Percentiles rank a stretch among this genome's conserved stretches.
Evolutionary conservation across 1,140 invertebrate genomes (phyloP).

Genomic region (Ditylenchus dipsaci): DNA sequence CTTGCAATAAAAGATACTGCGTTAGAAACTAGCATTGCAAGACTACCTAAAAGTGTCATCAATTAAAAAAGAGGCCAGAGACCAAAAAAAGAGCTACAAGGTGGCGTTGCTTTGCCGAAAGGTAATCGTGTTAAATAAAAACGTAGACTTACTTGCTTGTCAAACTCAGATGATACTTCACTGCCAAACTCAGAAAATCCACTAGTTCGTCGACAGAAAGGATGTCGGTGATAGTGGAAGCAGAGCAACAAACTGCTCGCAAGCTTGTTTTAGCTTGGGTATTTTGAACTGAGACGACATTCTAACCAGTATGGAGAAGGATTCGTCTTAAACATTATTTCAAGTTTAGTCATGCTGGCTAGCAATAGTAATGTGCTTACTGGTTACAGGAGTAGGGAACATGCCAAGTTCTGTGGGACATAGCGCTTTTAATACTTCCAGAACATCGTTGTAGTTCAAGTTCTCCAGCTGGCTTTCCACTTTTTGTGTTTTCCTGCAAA

Average conservation of each 20-base stretch:
- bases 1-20: no score
- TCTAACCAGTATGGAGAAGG: conserved; percentile 17
- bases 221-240: conserved; percentile 8
- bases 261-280: conserved; percentile 15
- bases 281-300: conserved; percentile 31
- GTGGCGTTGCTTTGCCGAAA: no score
- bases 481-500: conserved; percentile 8
- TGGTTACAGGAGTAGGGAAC: conserved; percentile 20
- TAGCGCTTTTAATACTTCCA: conserved; percentile 17
- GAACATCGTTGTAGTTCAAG: conserved; percentile 27
- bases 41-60: no score
- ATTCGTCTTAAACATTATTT: conserved; percentile 20
- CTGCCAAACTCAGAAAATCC: conserved; percentile 9
- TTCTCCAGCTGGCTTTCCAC: conserved; percentile 28
- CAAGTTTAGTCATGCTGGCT: neutral
- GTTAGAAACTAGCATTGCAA: no score
- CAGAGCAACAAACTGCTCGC: conserved; percentile 23
- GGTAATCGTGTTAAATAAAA: no score
- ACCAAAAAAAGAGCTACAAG: no score
- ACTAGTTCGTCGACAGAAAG: conserved; percentile 5
- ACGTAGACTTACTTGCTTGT: conserved; percentile 11
- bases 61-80: no score
- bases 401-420: conserved; percentile 29
- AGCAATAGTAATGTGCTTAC: conserved; percentile 5
- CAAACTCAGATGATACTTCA: conserved; percentile 13